Conservation (phyloP, 2,113 vertebrate genomes). For the Sarotherodon lohbergeri region DNA sequence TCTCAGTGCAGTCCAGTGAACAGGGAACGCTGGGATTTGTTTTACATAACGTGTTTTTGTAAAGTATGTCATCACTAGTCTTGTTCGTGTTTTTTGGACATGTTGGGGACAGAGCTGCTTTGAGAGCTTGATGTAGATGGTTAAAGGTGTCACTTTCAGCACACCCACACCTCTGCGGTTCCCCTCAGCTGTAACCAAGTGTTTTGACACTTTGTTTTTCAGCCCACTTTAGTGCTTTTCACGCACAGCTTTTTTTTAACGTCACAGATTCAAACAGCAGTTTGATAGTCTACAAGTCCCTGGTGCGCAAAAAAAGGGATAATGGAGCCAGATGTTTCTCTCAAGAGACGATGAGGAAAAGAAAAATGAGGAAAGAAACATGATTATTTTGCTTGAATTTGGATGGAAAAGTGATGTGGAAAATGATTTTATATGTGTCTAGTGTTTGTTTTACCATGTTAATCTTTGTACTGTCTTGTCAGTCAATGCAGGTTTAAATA, state of each 20-base stretch:
- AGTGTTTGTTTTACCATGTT: not conserved
- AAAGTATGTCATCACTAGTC: not conserved
- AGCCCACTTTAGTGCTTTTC: not conserved
- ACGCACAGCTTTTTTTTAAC: not conserved
- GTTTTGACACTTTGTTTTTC: not conserved
- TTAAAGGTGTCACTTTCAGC: not conserved
- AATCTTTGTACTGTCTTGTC: not conserved
- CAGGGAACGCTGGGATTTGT: not conserved
- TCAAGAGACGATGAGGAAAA: not conserved
- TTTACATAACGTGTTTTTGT: not conserved
- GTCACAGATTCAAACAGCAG: not conserved
- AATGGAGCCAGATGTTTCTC: not conserved
- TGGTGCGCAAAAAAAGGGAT: not conserved
- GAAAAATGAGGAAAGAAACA: not conserved
- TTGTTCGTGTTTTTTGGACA: not conserved
- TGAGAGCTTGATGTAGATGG: not conserved
- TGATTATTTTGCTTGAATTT: not conserved
- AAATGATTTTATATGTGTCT: not conserved
- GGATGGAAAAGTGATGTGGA: not conserved
- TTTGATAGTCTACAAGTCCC: not conserved
- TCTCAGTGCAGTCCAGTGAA: not conserved
- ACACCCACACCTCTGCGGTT: not conserved
- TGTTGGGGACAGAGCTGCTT: not conserved
- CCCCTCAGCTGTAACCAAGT: not conserved
- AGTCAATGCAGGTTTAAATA: not conserved